Base-by-base conservation (phyloP, 2,797 vertebrate species). In the Paedocypris micromegethes region DNA sequence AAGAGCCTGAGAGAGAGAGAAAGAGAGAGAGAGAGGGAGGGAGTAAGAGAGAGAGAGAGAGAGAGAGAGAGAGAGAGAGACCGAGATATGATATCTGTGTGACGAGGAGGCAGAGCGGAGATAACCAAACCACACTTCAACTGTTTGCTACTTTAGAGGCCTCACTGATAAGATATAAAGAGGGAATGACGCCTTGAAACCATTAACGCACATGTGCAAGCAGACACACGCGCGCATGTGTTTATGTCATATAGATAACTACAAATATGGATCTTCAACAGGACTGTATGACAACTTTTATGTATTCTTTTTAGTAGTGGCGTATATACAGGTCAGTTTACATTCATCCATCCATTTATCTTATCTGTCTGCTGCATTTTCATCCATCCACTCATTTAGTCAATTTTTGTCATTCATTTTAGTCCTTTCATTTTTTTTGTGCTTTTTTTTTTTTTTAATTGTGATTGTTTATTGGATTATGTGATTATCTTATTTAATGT, bases 71-170 rank as follows among this genome's bases (percentile, higher is more conserved):
- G 37, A 63, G 74, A 66, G 55, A 66, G 38, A 57, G 63, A 57
- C 9, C 9, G 58, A 72, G 76, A 81, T 81, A 81, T 74, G 63
- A 78, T 83, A 81, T 80, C 78, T 75, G 44, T 64, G 76, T 76
- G 77, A 74, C 64, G 74, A 79, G 66, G 70, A 72, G 68, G 47
- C 71, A 54, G 51, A n/a, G 47, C 61, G 58, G 65, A 68, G 78
- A 79, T 81, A 77, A 80, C 66, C 40, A 57, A 57, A 74, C 62
- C 56, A 52, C 65, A 39, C 72, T 68, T 70, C 70, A 78, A 75
- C 64, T 51, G 44, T 59, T 68, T 66, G 68, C 62, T 70, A 73
- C 77, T 73, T 69, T 70, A 78, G 72, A 78, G 71, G 75, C 76
- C 59, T 42, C 48, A 51, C 68, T 73, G 78, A 81, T 80, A 79